These are phyloP conservation scores for Luperina nickerlii DNA, from an alignment of 2,888 invertebrate genomes.

Conservation along the genomic window DNA sequence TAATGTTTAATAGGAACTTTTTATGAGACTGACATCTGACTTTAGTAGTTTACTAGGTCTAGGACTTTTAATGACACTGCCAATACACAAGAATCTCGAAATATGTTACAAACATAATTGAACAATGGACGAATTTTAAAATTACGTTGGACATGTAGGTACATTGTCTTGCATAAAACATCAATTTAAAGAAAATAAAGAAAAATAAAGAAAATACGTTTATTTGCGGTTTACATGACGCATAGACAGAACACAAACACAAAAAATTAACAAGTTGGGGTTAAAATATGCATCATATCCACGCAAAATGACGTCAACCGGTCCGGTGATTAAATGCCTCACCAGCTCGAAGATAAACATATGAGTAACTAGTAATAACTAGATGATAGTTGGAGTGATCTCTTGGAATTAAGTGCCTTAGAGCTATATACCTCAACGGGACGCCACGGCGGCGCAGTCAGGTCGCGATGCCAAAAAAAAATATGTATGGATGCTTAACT, in stretches of 20 bases:
- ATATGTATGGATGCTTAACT: neutral
- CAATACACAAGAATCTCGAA: neutral
- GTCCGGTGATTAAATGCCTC: neutral
- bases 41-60: neutral
- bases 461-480: neutral
- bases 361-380: neutral
- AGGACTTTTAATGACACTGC: neutral
- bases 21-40: neutral
- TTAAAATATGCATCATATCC: too few species aligned
- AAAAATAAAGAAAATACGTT: too few species aligned
- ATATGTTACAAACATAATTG: too few species aligned
- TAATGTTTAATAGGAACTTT: slow-evolving; percentile 7
- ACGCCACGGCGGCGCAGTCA: neutral
- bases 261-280: too few species aligned
- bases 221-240: too few species aligned
- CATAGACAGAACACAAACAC: too few species aligned
- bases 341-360: neutral
- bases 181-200: too few species aligned
- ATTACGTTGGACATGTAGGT: too few species aligned
- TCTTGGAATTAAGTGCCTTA: neutral
- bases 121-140: neutral
- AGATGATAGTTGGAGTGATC: neutral
- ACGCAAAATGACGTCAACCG: too few species aligned
- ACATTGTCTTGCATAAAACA: too few species aligned
- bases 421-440: too few species aligned